These are phyloP conservation scores for Prosapia bicincta DNA, from an alignment of 2,888 invertebrate species.

Conservation along the genomic window DNA sequence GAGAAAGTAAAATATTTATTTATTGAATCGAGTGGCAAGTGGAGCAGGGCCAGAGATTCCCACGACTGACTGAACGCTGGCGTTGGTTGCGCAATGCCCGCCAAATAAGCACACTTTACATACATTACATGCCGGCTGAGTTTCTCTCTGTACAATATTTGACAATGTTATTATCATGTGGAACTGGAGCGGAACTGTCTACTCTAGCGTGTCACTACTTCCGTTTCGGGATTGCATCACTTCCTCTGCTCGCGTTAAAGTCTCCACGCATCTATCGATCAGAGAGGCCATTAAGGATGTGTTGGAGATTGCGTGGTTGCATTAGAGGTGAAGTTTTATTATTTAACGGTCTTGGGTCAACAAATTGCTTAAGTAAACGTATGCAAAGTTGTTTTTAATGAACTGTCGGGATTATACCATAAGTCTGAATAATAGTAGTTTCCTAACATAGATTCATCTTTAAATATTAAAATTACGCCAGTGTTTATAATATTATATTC, in stretches of 20 bases:
- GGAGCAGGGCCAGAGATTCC: background rate
- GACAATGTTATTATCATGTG: conserved; percentile 23
- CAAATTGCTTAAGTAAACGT: too few relatives aligned
- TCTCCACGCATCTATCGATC: background rate
- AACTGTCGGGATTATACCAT: too few relatives aligned
- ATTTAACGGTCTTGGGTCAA: too few relatives aligned
- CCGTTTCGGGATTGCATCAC: conserved; percentile 7
- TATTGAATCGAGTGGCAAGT: background rate
- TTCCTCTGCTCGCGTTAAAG: background rate
- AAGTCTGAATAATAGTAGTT: too few relatives aligned
- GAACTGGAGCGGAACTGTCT: conserved; percentile 18
- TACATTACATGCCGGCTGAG: background rate
- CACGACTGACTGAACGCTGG: background rate
- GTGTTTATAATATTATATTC: too few relatives aligned
- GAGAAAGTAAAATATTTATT: conserved; percentile 2
- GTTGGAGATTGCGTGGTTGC: too few relatives aligned
- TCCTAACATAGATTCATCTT: too few relatives aligned
- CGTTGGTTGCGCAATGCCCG: background rate
- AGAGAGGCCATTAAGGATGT: background rate
- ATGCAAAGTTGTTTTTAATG: too few relatives aligned
- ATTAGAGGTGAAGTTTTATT: too few relatives aligned
- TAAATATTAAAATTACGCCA: too few relatives aligned
- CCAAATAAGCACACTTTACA: background rate
- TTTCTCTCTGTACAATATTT: conserved; percentile 6
- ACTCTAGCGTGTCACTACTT: conserved; percentile 19